Evolutionary conservation across 2,113 vertebrate species (phyloP).

Genomic region (Addax nasomaculatus): DNA sequence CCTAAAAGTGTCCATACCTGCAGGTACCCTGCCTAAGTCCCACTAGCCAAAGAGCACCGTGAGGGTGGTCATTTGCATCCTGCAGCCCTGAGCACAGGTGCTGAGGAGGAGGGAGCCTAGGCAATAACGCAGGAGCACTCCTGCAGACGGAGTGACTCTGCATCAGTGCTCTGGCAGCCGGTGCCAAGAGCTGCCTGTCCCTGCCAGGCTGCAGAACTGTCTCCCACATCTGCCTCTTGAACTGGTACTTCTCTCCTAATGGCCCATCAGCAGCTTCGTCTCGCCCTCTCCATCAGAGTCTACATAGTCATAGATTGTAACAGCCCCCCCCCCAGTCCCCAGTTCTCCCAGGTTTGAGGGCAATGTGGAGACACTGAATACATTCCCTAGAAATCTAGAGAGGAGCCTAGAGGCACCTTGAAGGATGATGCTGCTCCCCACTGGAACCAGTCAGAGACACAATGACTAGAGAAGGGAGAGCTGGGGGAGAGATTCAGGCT

Average conservation of each 20-base stretch:
- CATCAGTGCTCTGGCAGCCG: not conserved
- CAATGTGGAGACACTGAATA: not conserved
- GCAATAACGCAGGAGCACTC: too few species aligned
- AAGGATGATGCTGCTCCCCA: not conserved
- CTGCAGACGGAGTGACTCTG: not conserved
- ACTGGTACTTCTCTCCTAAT: not conserved
- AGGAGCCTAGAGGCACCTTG: not conserved
- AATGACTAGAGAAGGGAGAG: not conserved
- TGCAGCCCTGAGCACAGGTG: not conserved
- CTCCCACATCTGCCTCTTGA: not conserved
- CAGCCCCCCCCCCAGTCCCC: not conserved
- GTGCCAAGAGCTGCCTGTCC: not conserved
- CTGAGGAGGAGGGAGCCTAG: not conserved
- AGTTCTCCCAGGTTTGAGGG: not conserved
- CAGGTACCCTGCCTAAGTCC: not conserved
- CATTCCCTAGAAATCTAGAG: not conserved
- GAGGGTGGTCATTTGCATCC: rapidly evolving
- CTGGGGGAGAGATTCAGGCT: rapidly evolving
- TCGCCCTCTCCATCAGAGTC: not conserved
- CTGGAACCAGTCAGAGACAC: not conserved
- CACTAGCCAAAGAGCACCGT: not conserved
- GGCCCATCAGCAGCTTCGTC: not conserved
- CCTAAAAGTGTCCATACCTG: not conserved
- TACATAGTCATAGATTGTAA: not conserved
- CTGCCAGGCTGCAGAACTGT: not conserved